These are phyloP conservation scores for Antigone vipio DNA, from an alignment of 2,113 vertebrate species.

Conservation along the genomic window DNA sequence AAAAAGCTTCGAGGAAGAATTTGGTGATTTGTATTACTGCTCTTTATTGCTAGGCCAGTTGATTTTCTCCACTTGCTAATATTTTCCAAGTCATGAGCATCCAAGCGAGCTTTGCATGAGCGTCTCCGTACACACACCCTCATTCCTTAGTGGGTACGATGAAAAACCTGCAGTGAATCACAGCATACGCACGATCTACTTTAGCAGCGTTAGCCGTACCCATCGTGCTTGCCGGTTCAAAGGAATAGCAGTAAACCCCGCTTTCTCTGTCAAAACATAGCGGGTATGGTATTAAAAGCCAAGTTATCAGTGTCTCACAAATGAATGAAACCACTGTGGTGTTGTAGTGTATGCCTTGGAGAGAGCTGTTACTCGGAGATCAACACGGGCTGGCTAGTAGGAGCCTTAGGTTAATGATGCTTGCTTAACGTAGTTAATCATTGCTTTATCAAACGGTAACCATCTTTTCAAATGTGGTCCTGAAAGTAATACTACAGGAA, in stretches of 20 bases:
- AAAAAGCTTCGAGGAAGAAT: not conserved
- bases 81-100: not conserved
- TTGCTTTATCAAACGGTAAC: conserved; percentile 19
- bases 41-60: not conserved
- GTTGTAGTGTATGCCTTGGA: not conserved
- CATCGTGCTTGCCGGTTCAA: not conserved
- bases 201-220: not conserved
- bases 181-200: not conserved
- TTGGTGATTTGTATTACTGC: not conserved
- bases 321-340: not conserved
- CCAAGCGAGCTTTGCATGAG: not conserved
- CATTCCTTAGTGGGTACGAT: not conserved
- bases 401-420: not conserved
- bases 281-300: not conserved
- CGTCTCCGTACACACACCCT: not conserved
- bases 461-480: not conserved
- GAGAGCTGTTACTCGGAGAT: not conserved
- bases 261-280: not conserved
- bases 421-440: conserved; percentile 3
- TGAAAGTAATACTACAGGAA: not conserved
- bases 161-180: conserved; percentile 27
- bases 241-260: not conserved
- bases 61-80: conserved; percentile 17
- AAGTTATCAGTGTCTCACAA: not conserved
- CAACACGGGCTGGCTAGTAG: not conserved